phyloP scores from a whole-genome alignment of 2,113 vertebrate genomes.

The Pteruthius melanotis region DNA sequence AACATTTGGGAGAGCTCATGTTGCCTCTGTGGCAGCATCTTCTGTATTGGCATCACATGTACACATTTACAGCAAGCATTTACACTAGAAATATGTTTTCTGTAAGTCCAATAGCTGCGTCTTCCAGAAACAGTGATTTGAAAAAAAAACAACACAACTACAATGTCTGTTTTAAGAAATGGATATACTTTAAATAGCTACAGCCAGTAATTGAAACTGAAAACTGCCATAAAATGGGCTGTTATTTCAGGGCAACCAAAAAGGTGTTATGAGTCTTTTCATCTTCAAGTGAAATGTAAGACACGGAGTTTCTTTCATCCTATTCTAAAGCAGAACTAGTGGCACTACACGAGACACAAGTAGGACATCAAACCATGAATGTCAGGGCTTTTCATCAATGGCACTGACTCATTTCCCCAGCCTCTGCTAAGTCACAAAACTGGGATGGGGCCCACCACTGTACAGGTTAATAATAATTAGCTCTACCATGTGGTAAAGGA shows the following conservation, averaged over 20 bases:
- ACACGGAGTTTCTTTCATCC: conserved; percentile 21
- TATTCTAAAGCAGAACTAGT: conserved; percentile 20
- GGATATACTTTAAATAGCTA: neutral
- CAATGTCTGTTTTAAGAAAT: neutral
- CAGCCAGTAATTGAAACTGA: neutral
- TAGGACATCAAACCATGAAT: neutral
- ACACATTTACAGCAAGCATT: neutral
- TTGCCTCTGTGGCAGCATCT: neutral
- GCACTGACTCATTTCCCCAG: neutral
- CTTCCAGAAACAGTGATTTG: neutral
- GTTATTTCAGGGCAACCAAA: neutral
- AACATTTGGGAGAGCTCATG: neutral
- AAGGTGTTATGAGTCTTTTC: neutral
- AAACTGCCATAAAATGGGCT: neutral
- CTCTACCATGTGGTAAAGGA: neutral
- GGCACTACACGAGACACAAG: neutral
- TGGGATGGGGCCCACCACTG: neutral
- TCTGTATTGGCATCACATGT: neutral
- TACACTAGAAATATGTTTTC: neutral
- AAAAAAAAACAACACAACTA: neutral
- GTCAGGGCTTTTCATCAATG: neutral
- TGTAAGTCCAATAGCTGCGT: neutral
- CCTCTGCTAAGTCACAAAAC: neutral
- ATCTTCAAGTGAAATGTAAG: conserved; percentile 29
- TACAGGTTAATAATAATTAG: neutral